A percentile compares a stretch with the other conserved stretches of the same genome.
Evolutionary conservation across 1,140 invertebrate species (phyloP).

Genomic region (Drosophila santomea): DNA sequence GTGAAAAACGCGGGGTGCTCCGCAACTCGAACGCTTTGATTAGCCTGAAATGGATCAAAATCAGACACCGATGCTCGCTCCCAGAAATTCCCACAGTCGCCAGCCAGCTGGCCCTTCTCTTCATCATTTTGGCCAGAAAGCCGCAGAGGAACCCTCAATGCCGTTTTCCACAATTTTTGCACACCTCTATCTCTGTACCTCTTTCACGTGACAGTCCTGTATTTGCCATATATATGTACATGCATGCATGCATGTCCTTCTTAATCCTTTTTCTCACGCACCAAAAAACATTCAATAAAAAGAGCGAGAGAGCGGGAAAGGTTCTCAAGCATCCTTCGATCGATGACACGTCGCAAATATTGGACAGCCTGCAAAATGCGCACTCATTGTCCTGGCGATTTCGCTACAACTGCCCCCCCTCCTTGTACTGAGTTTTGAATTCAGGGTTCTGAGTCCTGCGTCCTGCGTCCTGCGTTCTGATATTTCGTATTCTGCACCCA

Average conservation of each 20-base stretch:
- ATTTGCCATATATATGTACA: too few species aligned
- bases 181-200: conserved; percentile 16
- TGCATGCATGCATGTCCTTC: conserved; percentile 4
- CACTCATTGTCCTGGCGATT: conserved; percentile 80
- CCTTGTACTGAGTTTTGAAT: background rate
- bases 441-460: background rate
- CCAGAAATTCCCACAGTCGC: conserved; percentile 40
- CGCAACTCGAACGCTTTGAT: conserved; percentile 25
- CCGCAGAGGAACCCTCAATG: background rate
- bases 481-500: background rate
- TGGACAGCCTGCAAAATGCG: conserved; percentile 62
- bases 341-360: conserved; percentile 78
- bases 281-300: conserved; percentile 78
- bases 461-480: too few species aligned
- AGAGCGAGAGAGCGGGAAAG: conserved; percentile 32
- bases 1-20: too few species aligned
- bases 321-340: conserved; percentile 73
- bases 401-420: conserved; percentile 46
- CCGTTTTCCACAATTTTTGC: conserved; percentile 19
- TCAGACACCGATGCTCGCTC: conserved; percentile 25
- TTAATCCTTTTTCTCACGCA: conserved; percentile 83
- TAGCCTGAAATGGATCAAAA: conserved; percentile 56
- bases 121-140: background rate
- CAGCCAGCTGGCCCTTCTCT: conserved; percentile 19
- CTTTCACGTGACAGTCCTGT: conserved; percentile 56